Percentiles rank a stretch among this genome's conserved stretches.
Conservation (phyloP, 2,797 vertebrate species). For the Sus cebifrons region DNA sequence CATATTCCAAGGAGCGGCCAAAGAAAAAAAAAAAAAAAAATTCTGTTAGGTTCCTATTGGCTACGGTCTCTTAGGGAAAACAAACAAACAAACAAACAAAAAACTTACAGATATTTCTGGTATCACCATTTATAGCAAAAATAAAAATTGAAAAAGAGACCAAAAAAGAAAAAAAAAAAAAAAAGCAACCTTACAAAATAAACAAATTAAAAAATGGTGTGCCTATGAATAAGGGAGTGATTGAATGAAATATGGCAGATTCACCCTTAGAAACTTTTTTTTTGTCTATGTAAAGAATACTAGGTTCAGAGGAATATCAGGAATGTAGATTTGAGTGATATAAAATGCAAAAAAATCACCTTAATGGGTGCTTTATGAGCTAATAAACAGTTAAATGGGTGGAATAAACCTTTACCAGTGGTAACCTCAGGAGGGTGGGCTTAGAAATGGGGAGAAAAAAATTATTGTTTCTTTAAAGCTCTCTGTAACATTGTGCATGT, state of each 20-base stretch:
- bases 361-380: not conserved
- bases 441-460: not conserved
- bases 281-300: not conserved
- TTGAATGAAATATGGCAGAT: not conserved
- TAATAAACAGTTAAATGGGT: not conserved
- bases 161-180: not conserved
- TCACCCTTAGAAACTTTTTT: not conserved
- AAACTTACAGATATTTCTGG: not conserved
- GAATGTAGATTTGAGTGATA: not conserved
- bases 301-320: not conserved
- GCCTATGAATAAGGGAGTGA: not conserved
- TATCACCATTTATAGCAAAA: not conserved
- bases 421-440: not conserved
- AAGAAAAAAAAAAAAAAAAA: not conserved
- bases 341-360: not conserved
- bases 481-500: not conserved
- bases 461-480: not conserved
- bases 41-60: not conserved
- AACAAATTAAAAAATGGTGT: not conserved
- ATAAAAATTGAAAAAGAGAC: not conserved
- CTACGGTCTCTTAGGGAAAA: not conserved
- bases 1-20: too few species aligned
- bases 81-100: too few species aligned
- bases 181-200: not conserved
- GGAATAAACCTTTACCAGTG: not conserved